phyloP scores from a whole-genome alignment of 2,797 vertebrate genomes.

The Hemitrygon akajei region DNA sequence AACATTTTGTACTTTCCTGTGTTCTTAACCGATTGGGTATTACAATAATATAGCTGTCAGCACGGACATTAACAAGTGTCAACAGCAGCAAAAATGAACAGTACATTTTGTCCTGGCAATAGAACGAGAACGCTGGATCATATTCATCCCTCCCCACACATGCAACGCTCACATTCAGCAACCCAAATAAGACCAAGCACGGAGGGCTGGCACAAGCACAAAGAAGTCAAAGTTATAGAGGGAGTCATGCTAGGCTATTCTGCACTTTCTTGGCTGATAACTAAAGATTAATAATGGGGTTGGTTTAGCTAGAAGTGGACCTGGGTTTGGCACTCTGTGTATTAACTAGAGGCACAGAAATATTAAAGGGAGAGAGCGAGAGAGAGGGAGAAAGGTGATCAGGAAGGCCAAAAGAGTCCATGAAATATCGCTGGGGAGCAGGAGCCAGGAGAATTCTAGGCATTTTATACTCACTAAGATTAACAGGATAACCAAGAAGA shows the following conservation, averaged over 20 bases:
- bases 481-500: no score
- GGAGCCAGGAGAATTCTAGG: no score
- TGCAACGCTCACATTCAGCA: background rate
- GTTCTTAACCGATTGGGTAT: background rate
- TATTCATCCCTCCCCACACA: background rate
- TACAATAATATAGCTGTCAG: background rate
- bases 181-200: background rate
- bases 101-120: background rate
- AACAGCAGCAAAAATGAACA: background rate
- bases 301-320: background rate
- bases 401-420: no score
- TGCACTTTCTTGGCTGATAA: background rate
- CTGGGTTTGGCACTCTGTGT: background rate
- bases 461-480: no score
- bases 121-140: background rate
- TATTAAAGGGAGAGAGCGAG: background rate
- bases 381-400: background rate
- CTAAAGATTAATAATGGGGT: background rate
- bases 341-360: background rate
- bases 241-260: slow-evolving; percentile 10
- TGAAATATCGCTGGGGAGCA: no score
- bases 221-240: background rate
- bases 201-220: background rate
- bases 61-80: background rate
- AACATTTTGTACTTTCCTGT: background rate